These are phyloP conservation scores for Zingel zingel DNA, from an alignment of 2,113 vertebrate genomes.

Conservation along the genomic window DNA sequence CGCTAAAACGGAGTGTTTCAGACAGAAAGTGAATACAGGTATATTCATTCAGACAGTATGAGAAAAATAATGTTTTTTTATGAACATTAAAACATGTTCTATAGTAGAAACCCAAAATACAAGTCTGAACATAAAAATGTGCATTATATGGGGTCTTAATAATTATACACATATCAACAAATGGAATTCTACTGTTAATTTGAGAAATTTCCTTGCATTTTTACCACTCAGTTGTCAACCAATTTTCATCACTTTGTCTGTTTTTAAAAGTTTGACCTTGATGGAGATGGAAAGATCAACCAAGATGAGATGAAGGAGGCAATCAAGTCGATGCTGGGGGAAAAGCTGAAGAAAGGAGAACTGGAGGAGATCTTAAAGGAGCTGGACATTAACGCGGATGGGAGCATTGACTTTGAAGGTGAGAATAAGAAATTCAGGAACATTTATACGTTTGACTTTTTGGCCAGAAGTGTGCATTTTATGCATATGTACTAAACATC, in stretches of 20 bases:
- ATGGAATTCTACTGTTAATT: background rate
- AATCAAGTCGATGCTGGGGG: constrained; percentile 76
- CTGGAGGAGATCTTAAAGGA: constrained; percentile 96
- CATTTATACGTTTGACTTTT: background rate
- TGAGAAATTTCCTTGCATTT: background rate
- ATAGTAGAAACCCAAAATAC: too few relatives aligned
- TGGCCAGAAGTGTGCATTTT: background rate
- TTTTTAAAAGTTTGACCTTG: constrained; percentile 75
- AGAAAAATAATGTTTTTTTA: too few relatives aligned
- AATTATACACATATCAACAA: background rate
- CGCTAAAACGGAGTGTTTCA: too few relatives aligned
- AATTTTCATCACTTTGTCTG: background rate
- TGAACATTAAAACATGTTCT: too few relatives aligned
- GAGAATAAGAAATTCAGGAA: background rate
- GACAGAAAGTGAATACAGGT: too few relatives aligned
- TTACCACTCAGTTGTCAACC: background rate
- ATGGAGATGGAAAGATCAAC: constrained; percentile 80
- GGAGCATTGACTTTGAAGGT: constrained; percentile 96
- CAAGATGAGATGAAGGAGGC: constrained; percentile 80
- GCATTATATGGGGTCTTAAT: background rate
- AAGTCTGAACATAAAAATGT: too few relatives aligned
- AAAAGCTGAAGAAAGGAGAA: constrained; percentile 93
- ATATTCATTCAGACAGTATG: too few relatives aligned
- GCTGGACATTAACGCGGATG: constrained; percentile 93
- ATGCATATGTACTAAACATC: background rate